phyloP scores from a whole-genome alignment of 2,888 invertebrate genomes.

The Pantelozetes paolii region DNA sequence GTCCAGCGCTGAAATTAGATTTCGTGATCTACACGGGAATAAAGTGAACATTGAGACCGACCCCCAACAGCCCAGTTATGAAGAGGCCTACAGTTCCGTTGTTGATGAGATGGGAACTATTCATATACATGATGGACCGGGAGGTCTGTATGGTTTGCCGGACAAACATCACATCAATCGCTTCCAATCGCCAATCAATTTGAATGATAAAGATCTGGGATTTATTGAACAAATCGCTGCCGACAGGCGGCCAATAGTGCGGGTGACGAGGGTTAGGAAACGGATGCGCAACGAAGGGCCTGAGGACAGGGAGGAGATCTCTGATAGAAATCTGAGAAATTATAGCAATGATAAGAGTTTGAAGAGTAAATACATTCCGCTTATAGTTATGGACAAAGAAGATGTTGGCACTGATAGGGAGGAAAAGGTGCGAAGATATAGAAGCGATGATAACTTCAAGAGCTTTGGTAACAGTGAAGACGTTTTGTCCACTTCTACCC shows the following conservation, averaged over 20 bases:
- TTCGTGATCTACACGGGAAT: slow-evolving; percentile 24
- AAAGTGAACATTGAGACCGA: slow-evolving; percentile 43
- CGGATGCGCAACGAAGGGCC: not conserved
- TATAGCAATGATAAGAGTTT: not conserved
- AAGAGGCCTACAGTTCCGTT: slow-evolving; percentile 48
- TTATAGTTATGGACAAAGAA: slow-evolving; percentile 23
- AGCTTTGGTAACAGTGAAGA: not conserved
- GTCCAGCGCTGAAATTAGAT: not conserved
- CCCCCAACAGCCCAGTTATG: slow-evolving; percentile 46
- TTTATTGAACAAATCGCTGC: slow-evolving; percentile 5
- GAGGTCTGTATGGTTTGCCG: slow-evolving; percentile 40
- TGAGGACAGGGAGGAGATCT: not conserved
- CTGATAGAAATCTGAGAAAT: too few species aligned
- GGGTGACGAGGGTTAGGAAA: slow-evolving; percentile 6
- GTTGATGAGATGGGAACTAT: slow-evolving; percentile 48
- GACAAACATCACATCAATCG: slow-evolving; percentile 33
- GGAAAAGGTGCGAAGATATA: slow-evolving; percentile 10
- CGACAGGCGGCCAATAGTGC: slow-evolving; percentile 5
- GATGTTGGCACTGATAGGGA: not conserved
- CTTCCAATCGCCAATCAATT: not conserved
- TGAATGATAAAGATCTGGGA: not conserved
- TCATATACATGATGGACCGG: slow-evolving; percentile 46
- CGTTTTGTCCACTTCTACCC: not conserved
- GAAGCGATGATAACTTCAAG: not conserved
- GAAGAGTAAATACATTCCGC: slow-evolving; percentile 25